Percentiles rank a stretch among this genome's conserved stretches.
Evolutionary conservation across 2,113 vertebrate species (phyloP).

Genomic region (Neotragus pygmaeus): DNA sequence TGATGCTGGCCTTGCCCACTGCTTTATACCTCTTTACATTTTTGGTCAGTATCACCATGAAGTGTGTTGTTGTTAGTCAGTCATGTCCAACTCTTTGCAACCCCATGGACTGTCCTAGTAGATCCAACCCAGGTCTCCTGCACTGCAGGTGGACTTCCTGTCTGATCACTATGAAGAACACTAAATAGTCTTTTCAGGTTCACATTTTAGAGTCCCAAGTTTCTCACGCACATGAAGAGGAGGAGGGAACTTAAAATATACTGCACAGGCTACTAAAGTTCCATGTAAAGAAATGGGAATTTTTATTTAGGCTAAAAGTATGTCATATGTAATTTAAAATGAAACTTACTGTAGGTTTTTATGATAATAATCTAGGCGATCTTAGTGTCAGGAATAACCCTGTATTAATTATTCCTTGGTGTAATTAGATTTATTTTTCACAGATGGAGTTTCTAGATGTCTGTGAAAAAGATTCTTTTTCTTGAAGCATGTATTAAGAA

Average conservation of each 20-base stretch:
- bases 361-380: constrained; percentile 23
- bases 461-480: constrained; percentile 49
- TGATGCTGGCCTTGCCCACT: background rate
- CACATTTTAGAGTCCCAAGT: background rate
- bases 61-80: background rate
- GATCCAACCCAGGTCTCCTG: background rate
- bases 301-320: background rate
- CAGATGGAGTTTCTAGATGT: constrained; percentile 67
- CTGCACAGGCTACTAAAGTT: background rate
- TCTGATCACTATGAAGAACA: background rate
- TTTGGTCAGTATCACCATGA: background rate
- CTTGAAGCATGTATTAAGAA: constrained; percentile 57
- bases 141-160: background rate
- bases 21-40: constrained; percentile 11
- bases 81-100: background rate
- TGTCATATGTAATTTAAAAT: constrained; percentile 7
- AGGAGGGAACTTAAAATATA: background rate
- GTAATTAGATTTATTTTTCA: constrained; percentile 77
- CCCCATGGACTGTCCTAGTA: background rate
- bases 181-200: background rate
- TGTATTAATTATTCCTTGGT: constrained; percentile 73
- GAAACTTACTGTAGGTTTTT: background rate
- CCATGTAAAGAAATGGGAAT: constrained; percentile 33
- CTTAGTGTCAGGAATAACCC: constrained; percentile 53
- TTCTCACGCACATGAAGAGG: background rate